Evolutionary conservation across 2,888 invertebrate species (phyloP).

Genomic region (Idaea biselata): DNA sequence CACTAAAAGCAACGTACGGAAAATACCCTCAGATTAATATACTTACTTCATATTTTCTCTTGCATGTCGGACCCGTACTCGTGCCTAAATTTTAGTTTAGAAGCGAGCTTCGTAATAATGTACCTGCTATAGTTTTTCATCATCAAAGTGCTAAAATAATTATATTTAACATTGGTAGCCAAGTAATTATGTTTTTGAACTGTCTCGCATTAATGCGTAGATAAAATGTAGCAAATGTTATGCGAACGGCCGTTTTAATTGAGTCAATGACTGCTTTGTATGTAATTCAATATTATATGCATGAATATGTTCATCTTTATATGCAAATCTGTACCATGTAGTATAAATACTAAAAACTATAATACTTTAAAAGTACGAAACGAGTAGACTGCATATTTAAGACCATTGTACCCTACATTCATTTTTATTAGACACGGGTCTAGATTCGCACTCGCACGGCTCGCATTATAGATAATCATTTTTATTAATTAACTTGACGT

Average conservation of each 20-base stretch:
- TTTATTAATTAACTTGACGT: no score
- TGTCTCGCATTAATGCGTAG: not conserved
- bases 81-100: constrained; percentile 2
- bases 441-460: no score
- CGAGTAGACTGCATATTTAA: no score
- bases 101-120: not conserved
- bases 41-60: constrained; percentile 66
- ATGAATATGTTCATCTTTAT: no score
- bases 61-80: constrained; percentile 32
- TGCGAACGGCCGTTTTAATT: not conserved
- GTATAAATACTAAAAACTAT: no score
- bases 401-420: no score
- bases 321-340: no score
- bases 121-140: not conserved
- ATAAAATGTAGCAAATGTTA: not conserved
- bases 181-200: not conserved
- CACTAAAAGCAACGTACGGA: constrained; percentile 76
- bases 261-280: no score
- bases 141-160: not conserved
- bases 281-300: no score
- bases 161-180: not conserved
- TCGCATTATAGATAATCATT: no score
- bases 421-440: no score
- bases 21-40: constrained; percentile 75
- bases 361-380: no score